These are phyloP conservation scores for Eupleurogrammus muticus DNA, from an alignment of 2,797 vertebrate species.

Conservation along the genomic window DNA sequence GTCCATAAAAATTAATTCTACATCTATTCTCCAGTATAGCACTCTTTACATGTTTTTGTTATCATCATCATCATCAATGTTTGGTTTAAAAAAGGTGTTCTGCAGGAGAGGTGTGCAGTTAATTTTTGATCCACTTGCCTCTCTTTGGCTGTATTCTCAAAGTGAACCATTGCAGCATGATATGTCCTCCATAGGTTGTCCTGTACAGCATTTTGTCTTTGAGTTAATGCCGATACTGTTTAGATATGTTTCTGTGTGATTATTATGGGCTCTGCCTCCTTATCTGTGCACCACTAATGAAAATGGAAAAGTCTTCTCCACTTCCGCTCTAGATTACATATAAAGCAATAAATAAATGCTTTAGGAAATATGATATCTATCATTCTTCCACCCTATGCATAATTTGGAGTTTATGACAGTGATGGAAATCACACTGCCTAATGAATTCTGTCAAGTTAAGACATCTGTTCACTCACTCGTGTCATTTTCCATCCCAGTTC, in stretches of 20 bases:
- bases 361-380: slow-evolving; percentile 48
- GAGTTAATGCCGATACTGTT: background rate
- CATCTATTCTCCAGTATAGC: background rate
- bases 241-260: background rate
- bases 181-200: background rate
- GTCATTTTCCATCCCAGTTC: slow-evolving; percentile 26
- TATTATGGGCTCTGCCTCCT: background rate
- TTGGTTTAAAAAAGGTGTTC: background rate
- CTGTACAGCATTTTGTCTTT: background rate
- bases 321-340: slow-evolving; percentile 36
- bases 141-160: background rate
- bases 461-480: slow-evolving; percentile 46
- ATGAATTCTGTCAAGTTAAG: slow-evolving; percentile 67
- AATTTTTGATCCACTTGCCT: background rate
- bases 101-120: background rate
- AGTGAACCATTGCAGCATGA: background rate
- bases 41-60: background rate
- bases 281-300: slow-evolving; percentile 19
- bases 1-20: background rate
- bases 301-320: slow-evolving; percentile 26
- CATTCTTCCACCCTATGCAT: slow-evolving; percentile 44
- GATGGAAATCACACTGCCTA: slow-evolving; percentile 56
- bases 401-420: slow-evolving; percentile 55
- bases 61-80: background rate
- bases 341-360: slow-evolving; percentile 60